Conservation (phyloP, 2,888 invertebrate species). For the Mamestra brassicae region DNA sequence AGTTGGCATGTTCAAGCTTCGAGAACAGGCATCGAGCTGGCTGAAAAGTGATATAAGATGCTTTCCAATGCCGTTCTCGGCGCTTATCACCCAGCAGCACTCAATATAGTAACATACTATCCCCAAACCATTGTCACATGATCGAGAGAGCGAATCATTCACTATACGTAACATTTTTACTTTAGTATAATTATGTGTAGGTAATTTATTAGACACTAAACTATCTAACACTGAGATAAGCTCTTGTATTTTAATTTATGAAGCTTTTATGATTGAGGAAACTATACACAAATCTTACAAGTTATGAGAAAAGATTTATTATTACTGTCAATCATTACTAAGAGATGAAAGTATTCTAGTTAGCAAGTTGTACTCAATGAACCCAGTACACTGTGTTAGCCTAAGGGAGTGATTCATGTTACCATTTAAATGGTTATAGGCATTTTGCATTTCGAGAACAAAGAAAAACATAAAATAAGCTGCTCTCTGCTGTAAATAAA, state of each 20-base stretch:
- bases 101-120: constrained; percentile 11
- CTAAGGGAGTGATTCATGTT: not conserved
- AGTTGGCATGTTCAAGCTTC: not conserved
- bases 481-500: constrained; percentile 67
- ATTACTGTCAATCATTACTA: constrained; percentile 33
- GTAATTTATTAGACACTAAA: constrained; percentile 48
- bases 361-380: constrained; percentile 26
- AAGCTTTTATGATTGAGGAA: constrained; percentile 36
- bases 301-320: constrained; percentile 37
- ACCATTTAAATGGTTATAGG: constrained; percentile 11
- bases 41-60: not conserved
- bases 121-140: constrained; percentile 46
- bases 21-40: too few species aligned
- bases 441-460: constrained; percentile 52
- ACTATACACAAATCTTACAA: constrained; percentile 37
- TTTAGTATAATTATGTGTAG: constrained; percentile 50
- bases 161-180: constrained; percentile 53
- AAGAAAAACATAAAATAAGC: constrained; percentile 62
- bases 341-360: constrained; percentile 10
- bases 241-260: constrained; percentile 61
- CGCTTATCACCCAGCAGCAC: too few species aligned
- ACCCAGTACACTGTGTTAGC: constrained; percentile 18
- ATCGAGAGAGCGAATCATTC: constrained; percentile 58
- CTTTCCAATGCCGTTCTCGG: not conserved
- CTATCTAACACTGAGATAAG: constrained; percentile 66